Percentiles rank a stretch among this genome's conserved stretches.
These are phyloP conservation scores for Pseudopleuronectes americanus DNA, from an alignment of 2,797 vertebrate species.

Conservation along the genomic window DNA sequence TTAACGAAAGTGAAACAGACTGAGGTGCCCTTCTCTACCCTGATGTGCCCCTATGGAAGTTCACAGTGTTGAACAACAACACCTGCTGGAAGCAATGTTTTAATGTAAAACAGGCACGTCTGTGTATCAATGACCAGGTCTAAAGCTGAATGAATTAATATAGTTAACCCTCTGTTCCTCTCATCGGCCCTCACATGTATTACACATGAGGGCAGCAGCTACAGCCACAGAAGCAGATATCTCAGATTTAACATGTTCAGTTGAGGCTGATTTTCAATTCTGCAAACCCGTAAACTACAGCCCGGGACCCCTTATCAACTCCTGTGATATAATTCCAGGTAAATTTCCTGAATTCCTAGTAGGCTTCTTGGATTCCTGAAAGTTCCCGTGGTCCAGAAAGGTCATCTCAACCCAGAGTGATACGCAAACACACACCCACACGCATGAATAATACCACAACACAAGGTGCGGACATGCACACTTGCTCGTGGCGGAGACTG, in stretches of 20 bases:
- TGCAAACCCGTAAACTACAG: no score
- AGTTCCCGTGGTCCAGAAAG: no score
- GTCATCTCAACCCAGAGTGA: no score
- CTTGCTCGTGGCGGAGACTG: not conserved
- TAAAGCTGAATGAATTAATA: not conserved
- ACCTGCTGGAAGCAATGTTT: not conserved
- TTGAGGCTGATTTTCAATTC: not conserved
- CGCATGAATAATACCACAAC: not conserved
- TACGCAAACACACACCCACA: no score
- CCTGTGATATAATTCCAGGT: not conserved
- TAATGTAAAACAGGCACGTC: not conserved
- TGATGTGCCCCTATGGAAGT: not conserved
- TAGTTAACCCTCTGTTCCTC: not conserved
- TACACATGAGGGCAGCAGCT: not conserved
- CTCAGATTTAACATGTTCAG: no score
- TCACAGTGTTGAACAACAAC: not conserved
- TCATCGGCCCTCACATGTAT: not conserved
- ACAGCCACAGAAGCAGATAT: no score
- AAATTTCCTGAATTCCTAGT: not conserved
- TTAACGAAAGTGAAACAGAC: not conserved
- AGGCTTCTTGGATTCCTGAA: slow-evolving; percentile 3
- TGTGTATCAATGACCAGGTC: not conserved
- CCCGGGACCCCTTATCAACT: no score
- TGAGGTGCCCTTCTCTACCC: not conserved
- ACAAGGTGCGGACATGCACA: not conserved